These are phyloP conservation scores for Catharus bicknelli DNA, from an alignment of 2,113 vertebrate species.

Conservation along the genomic window DNA sequence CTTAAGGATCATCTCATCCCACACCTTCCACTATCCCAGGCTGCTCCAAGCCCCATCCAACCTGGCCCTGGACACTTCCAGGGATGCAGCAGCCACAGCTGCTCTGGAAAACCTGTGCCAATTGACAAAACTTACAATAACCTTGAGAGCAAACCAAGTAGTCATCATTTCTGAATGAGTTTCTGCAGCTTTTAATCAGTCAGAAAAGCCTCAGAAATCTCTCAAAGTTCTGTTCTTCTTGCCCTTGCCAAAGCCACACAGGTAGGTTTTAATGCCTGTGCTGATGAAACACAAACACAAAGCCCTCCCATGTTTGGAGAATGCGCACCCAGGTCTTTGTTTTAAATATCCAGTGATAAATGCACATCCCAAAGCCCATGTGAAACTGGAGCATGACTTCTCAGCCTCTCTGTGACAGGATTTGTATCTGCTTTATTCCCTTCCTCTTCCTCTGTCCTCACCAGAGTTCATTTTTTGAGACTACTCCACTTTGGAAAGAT, in stretches of 20 bases:
- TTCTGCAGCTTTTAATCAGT: not conserved
- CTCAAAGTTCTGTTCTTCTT: not conserved
- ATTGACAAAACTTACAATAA: not conserved
- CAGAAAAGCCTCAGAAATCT: not conserved
- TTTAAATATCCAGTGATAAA: not conserved
- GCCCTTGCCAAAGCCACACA: not conserved
- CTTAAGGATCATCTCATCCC: not conserved
- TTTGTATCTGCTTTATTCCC: not conserved
- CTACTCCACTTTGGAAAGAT: not conserved
- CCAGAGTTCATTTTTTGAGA: not conserved
- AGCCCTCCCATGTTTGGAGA: not conserved
- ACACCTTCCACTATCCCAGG: not conserved
- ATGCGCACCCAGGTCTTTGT: no score
- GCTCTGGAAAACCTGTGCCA: not conserved
- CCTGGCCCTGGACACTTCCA: not conserved
- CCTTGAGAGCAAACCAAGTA: not conserved
- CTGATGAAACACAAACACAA: not conserved
- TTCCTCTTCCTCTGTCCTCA: not conserved
- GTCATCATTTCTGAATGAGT: not conserved
- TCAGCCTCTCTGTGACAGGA: not conserved
- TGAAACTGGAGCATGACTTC: not conserved
- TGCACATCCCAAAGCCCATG: not conserved
- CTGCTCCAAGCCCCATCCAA: fast-evolving
- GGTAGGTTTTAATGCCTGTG: not conserved
- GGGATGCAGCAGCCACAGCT: not conserved